These are phyloP conservation scores for Clinocottus analis DNA, from an alignment of 2,113 vertebrate species.

Conservation along the genomic window DNA sequence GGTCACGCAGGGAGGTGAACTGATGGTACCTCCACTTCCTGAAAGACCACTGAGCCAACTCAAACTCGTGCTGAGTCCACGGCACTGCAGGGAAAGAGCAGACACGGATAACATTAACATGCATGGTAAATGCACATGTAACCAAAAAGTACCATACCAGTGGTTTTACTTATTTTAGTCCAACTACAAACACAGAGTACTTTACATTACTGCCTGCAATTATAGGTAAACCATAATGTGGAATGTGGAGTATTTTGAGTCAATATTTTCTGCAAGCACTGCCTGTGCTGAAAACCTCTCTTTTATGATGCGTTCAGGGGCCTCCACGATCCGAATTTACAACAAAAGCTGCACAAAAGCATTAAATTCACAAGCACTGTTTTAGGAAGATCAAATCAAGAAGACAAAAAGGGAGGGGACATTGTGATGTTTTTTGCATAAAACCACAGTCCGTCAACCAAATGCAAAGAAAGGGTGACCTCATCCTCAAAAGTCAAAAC, in stretches of 20 bases:
- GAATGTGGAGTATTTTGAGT: background rate
- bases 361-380: background rate
- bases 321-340: background rate
- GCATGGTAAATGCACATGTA: background rate
- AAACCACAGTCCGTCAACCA: background rate
- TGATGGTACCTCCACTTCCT: conserved; percentile 98
- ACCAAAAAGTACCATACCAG: conserved; percentile 1
- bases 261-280: background rate
- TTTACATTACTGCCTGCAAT: background rate
- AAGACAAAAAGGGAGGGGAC: background rate
- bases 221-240: background rate
- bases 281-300: background rate
- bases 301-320: background rate
- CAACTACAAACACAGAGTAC: background rate
- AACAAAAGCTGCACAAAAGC: conserved; percentile 11
- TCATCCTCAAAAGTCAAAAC: background rate
- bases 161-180: conserved; percentile 19
- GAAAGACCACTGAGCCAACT: conserved; percentile 97
- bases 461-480: background rate
- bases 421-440: background rate
- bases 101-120: background rate
- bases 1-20: conserved; percentile 96
- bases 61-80: conserved; percentile 95
- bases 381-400: background rate
- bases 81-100: conserved; percentile 83